Conservation (phyloP, 2,797 vertebrate genomes). For the Psittacula derbiana region DNA sequence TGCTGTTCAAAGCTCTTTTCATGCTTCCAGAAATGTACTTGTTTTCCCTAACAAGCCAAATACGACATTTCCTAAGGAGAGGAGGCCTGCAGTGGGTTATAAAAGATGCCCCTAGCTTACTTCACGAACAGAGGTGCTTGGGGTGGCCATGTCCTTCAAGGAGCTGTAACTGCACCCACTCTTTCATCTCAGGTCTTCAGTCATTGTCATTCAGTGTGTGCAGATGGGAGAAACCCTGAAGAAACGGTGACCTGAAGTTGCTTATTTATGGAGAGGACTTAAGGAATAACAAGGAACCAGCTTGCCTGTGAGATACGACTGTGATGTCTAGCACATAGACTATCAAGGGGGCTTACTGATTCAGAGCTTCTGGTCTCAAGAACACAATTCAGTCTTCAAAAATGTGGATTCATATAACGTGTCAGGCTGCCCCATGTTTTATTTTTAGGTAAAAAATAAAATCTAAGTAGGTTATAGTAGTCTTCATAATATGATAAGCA, state of each 20-base stretch:
- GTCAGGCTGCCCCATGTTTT: not conserved
- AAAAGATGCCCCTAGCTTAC: not conserved
- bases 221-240: not conserved
- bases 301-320: not conserved
- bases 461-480: not conserved
- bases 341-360: not conserved
- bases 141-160: not conserved
- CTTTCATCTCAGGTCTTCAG: not conserved
- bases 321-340: not conserved
- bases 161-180: not conserved
- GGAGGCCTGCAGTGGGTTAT: not conserved
- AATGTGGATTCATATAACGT: not conserved
- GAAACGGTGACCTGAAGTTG: not conserved
- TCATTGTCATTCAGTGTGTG: not conserved
- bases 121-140: not conserved
- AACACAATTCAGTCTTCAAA: not conserved
- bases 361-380: not conserved
- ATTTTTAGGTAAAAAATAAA: not conserved
- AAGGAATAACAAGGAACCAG: not conserved
- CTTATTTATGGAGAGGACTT: not conserved
- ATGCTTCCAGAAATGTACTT: not conserved
- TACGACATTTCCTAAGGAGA: not conserved
- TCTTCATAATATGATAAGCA: slow-evolving; percentile 21
- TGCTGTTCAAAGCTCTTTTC: not conserved
- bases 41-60: not conserved